A percentile compares a stretch with the other conserved stretches of the same genome.
Conservation (phyloP, 92 coral and sea anemone genomes). For the Isaurus tuberculatus region DNA sequence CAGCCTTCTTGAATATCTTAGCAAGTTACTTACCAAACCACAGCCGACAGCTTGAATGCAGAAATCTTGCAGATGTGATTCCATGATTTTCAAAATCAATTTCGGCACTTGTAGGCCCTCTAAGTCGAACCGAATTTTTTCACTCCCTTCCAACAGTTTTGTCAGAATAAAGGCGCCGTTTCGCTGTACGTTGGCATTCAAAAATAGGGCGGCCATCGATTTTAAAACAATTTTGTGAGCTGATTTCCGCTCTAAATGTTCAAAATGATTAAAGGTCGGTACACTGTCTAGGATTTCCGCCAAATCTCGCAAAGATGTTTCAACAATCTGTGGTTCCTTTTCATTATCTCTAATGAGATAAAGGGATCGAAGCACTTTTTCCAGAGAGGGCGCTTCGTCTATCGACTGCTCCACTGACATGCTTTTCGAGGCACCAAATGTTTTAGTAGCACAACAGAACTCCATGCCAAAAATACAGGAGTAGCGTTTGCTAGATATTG, state of each 20-base stretch:
- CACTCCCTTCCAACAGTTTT: constrained; percentile 66
- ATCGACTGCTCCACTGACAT: constrained; percentile 14
- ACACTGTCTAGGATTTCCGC: constrained; percentile 66
- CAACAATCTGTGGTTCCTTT: constrained; percentile 64
- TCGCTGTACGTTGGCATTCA: constrained; percentile 64
- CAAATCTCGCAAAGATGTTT: constrained; percentile 63
- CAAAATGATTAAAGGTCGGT: constrained; percentile 28
- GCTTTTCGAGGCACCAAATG: neutral
- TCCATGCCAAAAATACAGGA: neutral
- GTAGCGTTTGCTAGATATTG: neutral
- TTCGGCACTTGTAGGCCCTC: constrained; percentile 41
- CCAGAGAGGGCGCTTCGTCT: constrained; percentile 24
- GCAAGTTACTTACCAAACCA: constrained; percentile 57
- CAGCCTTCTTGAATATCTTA: constrained; percentile 39
- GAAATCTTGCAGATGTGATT: constrained; percentile 43
- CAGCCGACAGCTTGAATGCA: constrained; percentile 74
- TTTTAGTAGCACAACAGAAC: constrained; percentile 20
- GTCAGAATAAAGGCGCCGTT: constrained; percentile 64
- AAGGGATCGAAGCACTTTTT: constrained; percentile 52
- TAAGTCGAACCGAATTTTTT: constrained; percentile 50
- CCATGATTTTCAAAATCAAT: constrained; percentile 63
- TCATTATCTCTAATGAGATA: constrained; percentile 56
- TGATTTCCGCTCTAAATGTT: constrained; percentile 46
- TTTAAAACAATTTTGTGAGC: constrained; percentile 61
- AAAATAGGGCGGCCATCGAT: constrained; percentile 55